Evolutionary conservation across 1,140 invertebrate species (phyloP), one percentile per base, ranked within the genome.

Genomic region (Pseudoatta argentina): DNA sequence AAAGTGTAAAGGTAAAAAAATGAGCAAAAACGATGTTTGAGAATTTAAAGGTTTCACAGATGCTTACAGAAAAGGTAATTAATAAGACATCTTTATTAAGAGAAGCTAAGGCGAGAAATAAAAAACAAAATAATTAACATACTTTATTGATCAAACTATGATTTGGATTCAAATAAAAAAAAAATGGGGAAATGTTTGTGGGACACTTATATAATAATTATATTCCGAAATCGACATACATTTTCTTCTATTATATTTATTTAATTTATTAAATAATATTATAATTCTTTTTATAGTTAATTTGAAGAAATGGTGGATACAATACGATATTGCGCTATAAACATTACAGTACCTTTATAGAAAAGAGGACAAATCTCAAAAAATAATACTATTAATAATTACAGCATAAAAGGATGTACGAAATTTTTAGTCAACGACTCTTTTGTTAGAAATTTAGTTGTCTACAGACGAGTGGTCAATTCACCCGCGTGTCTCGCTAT

Each of bases 391-490:
- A 44, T 10, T 44, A 44, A 2, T 12, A 44, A 72, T 72, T 51
- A 67, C 6, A 69, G 39, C 39, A 4, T 67, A n/a, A 67, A 67
- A 44, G 39, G 64, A 44, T 10, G 5, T 27, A 39, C n/a, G n/a
- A 48, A 71, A 77, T 63, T 63, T 61, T 6, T 48, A 18, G 4
- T 21, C 27, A n/a, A 14, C 14, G 4, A 12, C 6, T 72, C 7
- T 53, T 39, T 14, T n/a, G 48, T 24, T 48, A 66, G 44, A 67
- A 77, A 48, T 64, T 66, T 44, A 67, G 34, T n/a, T n/a, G 14
- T 34, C 10, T n/a, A 39, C 53, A 51, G 14, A 72, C 18, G 3
- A 30, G 30, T 24, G 44, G 24, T 82, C 39, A 44, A 34, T 55
- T 14, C 76, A 34, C 24, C 27, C 24, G 27, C n/a, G 14, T 55